A percentile compares a stretch with the other conserved stretches of the same genome.
phyloP scores from a whole-genome alignment of 2,888 invertebrate genomes.

The Tenthredo amoena region DNA sequence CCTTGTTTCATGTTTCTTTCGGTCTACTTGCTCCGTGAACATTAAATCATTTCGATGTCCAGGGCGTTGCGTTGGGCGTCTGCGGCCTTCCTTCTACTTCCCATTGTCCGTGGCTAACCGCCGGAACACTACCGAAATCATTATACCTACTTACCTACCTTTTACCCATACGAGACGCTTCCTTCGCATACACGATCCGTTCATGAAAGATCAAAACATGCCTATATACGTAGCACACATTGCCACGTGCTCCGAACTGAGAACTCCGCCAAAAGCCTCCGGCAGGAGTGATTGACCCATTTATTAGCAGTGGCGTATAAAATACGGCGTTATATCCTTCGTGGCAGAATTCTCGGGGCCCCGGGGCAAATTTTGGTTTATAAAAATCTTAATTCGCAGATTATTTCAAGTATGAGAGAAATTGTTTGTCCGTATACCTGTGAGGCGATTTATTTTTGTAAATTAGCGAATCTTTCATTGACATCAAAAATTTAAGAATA shows the following conservation, averaged over 20 bases:
- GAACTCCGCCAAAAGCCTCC: slow-evolving; percentile 7
- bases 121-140: slow-evolving; percentile 48
- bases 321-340: not conserved
- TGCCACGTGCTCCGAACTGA: not conserved
- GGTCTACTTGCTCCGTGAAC: slow-evolving; percentile 33
- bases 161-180: not conserved
- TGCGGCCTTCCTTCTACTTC: slow-evolving; percentile 13
- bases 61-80: slow-evolving; percentile 19
- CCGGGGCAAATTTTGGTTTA: not conserved
- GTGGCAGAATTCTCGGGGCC: not conserved
- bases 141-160: slow-evolving; percentile 11
- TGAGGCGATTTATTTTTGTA: not conserved
- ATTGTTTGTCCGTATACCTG: not conserved
- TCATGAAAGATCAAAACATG: slow-evolving; percentile 8
- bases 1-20: slow-evolving; percentile 14
- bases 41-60: slow-evolving; percentile 37
- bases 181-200: not conserved
- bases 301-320: not conserved
- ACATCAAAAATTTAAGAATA: not conserved
- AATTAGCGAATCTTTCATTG: no score
- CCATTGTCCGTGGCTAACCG: slow-evolving; percentile 40
- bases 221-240: not conserved
- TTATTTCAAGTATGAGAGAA: not conserved
- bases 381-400: not conserved
- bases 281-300: slow-evolving; percentile 15